Base-by-base conservation (phyloP, 2,888 invertebrate species). In the Caradrina clavipalpis region DNA sequence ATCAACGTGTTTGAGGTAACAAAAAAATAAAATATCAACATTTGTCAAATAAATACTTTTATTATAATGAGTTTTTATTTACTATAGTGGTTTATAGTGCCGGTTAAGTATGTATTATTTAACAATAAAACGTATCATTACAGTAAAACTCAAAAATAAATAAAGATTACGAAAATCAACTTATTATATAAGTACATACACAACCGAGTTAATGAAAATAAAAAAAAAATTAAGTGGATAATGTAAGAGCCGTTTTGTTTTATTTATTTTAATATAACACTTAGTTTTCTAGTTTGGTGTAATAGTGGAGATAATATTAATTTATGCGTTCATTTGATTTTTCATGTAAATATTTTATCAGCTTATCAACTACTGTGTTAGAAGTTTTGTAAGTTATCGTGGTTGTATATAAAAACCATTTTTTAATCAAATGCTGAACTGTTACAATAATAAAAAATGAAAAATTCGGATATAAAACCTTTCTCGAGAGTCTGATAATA, bases 131-230 rank as follows among this genome's bases (percentile, higher is more conserved):
- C 70, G 89, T 90, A 90, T 88, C 91, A 93, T 96, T 96, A 96
- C 95, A 96, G 78, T 93, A 95, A 75, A 91, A 95, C 87, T 88
- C 86, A 91, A 91, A 88, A 90, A 92, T 88, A 90, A 93, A 91
- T 91, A 86, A 88, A 82, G 89, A 91, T 83, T 92, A 92, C 88
- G 89, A 86, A 85, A 85, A 80, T 83, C 84, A 85, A 93, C 91
- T 92, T 93, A 94, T 88, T 87, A 96, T 95, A 96, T 96, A 96
- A 96, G 96, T 96, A 97, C 95, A 95, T 93, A 96, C 96, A 95
- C 94, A 96, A 96, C 95, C 95, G 93, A 95, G 92, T 92, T 90
- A 93, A 90, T 92, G 90, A 91, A 91, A 85, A 78, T 8, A 39
- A 39, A 39, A 10, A 89, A 88, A 84, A 83, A 89, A 90, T 87